These are phyloP conservation scores for Macrotis lagotis DNA, from an alignment of 2,113 vertebrate species.

Conservation along the genomic window DNA sequence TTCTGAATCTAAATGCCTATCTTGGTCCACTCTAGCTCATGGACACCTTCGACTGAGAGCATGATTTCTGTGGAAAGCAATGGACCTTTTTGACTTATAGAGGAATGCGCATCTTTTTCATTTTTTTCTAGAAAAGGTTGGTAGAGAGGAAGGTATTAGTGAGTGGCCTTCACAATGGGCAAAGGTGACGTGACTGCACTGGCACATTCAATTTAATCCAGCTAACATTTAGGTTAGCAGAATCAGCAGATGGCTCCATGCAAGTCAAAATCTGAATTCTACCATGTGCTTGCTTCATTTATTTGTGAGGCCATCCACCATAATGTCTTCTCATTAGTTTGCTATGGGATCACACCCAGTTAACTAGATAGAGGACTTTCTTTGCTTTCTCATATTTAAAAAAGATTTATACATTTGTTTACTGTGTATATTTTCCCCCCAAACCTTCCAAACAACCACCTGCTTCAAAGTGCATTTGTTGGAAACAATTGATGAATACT, in stretches of 20 bases:
- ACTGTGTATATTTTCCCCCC: not conserved
- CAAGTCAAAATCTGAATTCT: not conserved
- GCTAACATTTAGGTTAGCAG: not conserved
- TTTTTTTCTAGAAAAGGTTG: not conserved
- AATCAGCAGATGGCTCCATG: not conserved
- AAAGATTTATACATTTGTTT: not conserved
- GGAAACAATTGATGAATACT: not conserved
- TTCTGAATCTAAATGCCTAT: too few relatives aligned
- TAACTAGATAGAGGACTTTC: not conserved
- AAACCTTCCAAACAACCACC: not conserved
- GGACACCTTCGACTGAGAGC: not conserved
- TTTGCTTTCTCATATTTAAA: not conserved
- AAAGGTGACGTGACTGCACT: not conserved
- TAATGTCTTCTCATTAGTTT: not conserved
- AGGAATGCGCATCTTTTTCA: not conserved
- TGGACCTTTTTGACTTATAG: not conserved
- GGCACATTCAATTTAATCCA: not conserved
- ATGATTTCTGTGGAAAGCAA: not conserved
- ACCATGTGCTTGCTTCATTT: not conserved
- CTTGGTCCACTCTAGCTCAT: too few relatives aligned
- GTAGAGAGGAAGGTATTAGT: not conserved
- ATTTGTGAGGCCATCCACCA: not conserved
- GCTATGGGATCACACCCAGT: not conserved
- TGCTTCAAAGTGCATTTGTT: not conserved
- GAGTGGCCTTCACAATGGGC: not conserved